Conservation (phyloP, 2,888 invertebrate genomes). For the Chesias legatella region DNA sequence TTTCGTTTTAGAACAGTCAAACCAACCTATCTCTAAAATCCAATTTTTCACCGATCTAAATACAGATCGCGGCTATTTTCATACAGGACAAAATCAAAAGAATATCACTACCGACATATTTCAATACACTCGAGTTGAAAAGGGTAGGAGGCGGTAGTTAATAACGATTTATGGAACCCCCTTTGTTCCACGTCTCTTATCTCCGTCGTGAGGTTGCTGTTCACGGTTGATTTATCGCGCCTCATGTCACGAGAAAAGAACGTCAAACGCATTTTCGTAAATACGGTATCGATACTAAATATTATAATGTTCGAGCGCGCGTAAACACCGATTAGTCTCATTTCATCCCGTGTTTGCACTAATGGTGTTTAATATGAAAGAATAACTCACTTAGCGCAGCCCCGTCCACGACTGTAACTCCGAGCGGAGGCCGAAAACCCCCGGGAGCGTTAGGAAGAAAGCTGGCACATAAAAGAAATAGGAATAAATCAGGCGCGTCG, state of each 20-base stretch:
- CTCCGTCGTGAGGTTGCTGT: slow-evolving; percentile 63
- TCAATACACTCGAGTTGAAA: slow-evolving; percentile 54
- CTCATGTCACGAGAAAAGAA: slow-evolving; percentile 55
- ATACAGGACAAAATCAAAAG: slow-evolving; percentile 27
- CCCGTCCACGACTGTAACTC: slow-evolving; percentile 44
- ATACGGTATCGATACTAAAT: slow-evolving; percentile 20
- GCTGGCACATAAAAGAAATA: slow-evolving; percentile 73
- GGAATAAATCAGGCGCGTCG: slow-evolving; percentile 72
- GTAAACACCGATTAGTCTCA: slow-evolving; percentile 21
- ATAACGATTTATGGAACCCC: slow-evolving; percentile 77
- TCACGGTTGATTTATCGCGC: slow-evolving; percentile 71
- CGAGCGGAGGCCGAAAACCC: slow-evolving; percentile 32
- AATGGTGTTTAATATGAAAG: slow-evolving; percentile 54
- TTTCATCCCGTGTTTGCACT: slow-evolving; percentile 25
- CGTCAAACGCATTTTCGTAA: slow-evolving; percentile 40
- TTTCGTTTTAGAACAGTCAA: slow-evolving; percentile 6
- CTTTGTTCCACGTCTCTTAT: slow-evolving; percentile 74
- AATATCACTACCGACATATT: slow-evolving; percentile 43
- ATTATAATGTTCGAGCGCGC: slow-evolving; percentile 17
- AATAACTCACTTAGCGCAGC: slow-evolving; percentile 48
- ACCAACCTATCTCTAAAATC: slow-evolving; percentile 13
- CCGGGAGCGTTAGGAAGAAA: slow-evolving; percentile 60
- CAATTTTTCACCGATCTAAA: slow-evolving; percentile 22
- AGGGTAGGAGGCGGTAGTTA: slow-evolving; percentile 63
- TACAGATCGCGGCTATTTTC: slow-evolving; percentile 26